phyloP scores from a whole-genome alignment of 2,888 invertebrate genomes.

The Apodemia mormo region DNA sequence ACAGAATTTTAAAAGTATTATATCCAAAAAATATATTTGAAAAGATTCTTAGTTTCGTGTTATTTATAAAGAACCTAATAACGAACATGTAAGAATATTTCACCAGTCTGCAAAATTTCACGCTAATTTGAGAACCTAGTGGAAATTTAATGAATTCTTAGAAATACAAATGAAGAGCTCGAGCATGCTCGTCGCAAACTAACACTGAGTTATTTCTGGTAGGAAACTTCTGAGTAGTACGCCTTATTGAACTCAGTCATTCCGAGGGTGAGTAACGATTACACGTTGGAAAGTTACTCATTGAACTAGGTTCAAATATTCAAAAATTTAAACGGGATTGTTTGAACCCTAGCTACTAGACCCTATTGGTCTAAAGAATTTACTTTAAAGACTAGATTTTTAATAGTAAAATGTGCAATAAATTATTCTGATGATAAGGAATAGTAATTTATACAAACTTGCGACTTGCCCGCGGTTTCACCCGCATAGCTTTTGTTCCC shows the following conservation, averaged over 20 bases:
- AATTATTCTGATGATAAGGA: too few species aligned
- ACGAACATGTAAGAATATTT: neutral
- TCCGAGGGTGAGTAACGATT: neutral
- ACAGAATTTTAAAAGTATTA: too few species aligned
- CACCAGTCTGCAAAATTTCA: neutral
- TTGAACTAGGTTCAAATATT: too few species aligned
- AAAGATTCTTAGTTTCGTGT: neutral
- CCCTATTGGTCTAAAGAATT: too few species aligned
- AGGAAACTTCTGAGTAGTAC: neutral
- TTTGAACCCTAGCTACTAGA: too few species aligned
- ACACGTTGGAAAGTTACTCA: too few species aligned
- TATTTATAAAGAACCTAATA: neutral
- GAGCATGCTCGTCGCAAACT: neutral
- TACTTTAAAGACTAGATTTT: too few species aligned
- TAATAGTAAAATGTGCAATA: too few species aligned
- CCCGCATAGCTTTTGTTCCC: too few species aligned
- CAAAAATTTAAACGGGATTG: too few species aligned
- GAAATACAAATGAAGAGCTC: neutral
- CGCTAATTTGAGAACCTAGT: neutral
- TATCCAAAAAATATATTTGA: neutral
- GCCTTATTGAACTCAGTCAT: neutral
- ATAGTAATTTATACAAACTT: too few species aligned
- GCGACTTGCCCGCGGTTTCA: too few species aligned
- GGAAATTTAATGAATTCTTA: neutral
- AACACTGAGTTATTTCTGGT: neutral